Percentiles rank a stretch among this genome's conserved stretches.
These are phyloP conservation scores for Pilophorus perplexus DNA, from an alignment of 2,888 invertebrate species.

Conservation along the genomic window DNA sequence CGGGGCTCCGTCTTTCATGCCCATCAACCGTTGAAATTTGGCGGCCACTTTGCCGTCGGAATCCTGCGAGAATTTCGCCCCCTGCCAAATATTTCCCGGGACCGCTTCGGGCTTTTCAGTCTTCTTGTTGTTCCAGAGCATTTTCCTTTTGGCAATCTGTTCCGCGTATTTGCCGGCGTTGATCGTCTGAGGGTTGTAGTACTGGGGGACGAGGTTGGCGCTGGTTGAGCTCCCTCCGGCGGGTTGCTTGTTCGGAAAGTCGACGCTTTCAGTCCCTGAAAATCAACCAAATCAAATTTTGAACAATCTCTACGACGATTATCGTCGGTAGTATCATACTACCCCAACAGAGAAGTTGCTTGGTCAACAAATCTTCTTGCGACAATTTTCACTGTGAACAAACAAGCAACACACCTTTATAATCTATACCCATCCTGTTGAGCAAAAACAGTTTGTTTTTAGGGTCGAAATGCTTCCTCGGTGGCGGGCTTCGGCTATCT, in stretches of 20 bases:
- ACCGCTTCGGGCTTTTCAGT: slow-evolving; percentile 6
- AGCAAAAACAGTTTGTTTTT: slow-evolving; percentile 35
- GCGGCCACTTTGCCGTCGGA: slow-evolving; percentile 87
- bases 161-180: slow-evolving; percentile 79
- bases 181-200: slow-evolving; percentile 72
- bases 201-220: slow-evolving; percentile 58
- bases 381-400: too few relatives aligned
- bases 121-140: slow-evolving; percentile 69
- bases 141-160: slow-evolving; percentile 86
- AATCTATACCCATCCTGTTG: slow-evolving; percentile 35
- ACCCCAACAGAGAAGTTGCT: too few relatives aligned
- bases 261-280: slow-evolving; percentile 28
- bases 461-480: slow-evolving; percentile 32
- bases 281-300: too few relatives aligned
- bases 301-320: too few relatives aligned
- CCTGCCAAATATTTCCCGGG: slow-evolving; percentile 62
- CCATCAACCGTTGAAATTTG: slow-evolving; percentile 96
- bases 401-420: too few relatives aligned
- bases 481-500: slow-evolving; percentile 19
- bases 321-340: too few relatives aligned
- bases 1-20: slow-evolving; percentile 62
- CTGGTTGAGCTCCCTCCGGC: neutral
- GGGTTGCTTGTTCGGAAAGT: slow-evolving; percentile 16
- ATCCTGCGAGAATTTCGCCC: slow-evolving; percentile 85
- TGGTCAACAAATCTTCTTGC: too few relatives aligned